Evolutionary conservation across 2,797 vertebrate species (phyloP).

Genomic region (Sebastes reedi): DNA sequence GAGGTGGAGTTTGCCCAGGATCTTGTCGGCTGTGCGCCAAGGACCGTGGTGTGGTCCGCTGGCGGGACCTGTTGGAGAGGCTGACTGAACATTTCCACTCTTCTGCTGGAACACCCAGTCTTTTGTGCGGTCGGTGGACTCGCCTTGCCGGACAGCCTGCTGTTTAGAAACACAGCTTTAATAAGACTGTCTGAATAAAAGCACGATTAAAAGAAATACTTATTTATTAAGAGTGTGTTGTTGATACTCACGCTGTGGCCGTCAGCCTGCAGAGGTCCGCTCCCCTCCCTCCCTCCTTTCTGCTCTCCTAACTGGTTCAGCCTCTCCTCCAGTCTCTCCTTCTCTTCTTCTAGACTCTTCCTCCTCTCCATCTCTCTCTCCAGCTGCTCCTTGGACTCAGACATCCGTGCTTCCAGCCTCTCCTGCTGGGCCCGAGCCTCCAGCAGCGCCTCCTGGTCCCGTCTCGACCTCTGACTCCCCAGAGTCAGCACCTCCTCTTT

Average conservation of each 20-base stretch:
- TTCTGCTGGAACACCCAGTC: conserved; percentile 90
- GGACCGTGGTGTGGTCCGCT: conserved; percentile 60
- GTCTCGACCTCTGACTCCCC: conserved; percentile 75
- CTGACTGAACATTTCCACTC: conserved; percentile 67
- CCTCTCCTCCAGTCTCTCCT: conserved; percentile 83
- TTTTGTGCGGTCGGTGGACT: conserved; percentile 82
- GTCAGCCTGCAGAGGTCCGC: conserved; percentile 51
- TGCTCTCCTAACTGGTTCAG: conserved; percentile 72
- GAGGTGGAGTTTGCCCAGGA: conserved; percentile 85
- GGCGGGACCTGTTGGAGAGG: conserved; percentile 53
- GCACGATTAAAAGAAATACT: not conserved
- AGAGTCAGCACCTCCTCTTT: conserved; percentile 86
- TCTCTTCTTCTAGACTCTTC: conserved; percentile 83
- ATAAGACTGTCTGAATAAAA: not conserved
- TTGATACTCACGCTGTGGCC: conserved; percentile 56
- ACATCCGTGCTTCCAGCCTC: conserved; percentile 78
- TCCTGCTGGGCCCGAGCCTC: conserved; percentile 80
- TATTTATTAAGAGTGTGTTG: not conserved
- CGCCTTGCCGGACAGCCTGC: conserved; percentile 21
- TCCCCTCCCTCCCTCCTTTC: conserved; percentile 21
- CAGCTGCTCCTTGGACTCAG: conserved; percentile 85
- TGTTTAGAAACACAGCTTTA: not conserved
- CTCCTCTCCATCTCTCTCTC: conserved; percentile 82
- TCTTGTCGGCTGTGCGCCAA: conserved; percentile 78
- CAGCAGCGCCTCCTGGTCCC: conserved; percentile 85